Evolutionary conservation across 2,797 vertebrate genomes (phyloP).

Genomic region (Tauraco hartlaubi): DNA sequence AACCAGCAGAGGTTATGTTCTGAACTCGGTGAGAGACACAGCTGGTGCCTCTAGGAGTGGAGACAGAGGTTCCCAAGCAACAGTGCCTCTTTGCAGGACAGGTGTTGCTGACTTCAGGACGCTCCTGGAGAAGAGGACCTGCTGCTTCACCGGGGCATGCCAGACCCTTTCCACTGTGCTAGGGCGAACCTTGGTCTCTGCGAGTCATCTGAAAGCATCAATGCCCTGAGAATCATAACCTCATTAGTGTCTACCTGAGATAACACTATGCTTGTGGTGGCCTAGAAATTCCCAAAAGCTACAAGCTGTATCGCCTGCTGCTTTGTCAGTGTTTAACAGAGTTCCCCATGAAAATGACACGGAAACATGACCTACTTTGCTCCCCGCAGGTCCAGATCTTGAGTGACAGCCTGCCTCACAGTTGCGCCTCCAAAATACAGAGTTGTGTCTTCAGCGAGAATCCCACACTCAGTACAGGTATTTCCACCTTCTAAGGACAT

Average conservation of each 20-base stretch:
- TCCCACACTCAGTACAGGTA: slow-evolving; percentile 93
- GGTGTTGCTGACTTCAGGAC: background rate
- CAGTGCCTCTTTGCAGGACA: background rate
- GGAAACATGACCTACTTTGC: slow-evolving; percentile 88
- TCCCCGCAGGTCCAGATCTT: slow-evolving; percentile 94
- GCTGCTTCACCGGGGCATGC: background rate
- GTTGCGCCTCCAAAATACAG: slow-evolving; percentile 94
- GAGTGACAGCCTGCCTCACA: slow-evolving; percentile 92
- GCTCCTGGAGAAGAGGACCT: background rate
- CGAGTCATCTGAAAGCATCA: background rate
- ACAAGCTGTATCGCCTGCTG: background rate
- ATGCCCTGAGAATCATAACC: background rate
- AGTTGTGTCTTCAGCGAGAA: slow-evolving; percentile 93
- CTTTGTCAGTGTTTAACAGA: background rate
- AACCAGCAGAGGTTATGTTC: background rate
- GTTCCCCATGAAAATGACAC: background rate
- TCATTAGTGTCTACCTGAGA: background rate
- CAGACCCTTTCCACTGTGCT: background rate
- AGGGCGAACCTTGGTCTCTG: background rate
- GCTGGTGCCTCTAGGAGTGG: background rate
- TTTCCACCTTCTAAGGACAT: slow-evolving; percentile 94
- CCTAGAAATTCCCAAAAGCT: background rate
- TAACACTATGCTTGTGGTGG: background rate
- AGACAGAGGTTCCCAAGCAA: background rate
- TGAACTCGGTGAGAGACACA: background rate